phyloP scores from a whole-genome alignment of 2,113 vertebrate species.

The Phaethon lepturus region DNA sequence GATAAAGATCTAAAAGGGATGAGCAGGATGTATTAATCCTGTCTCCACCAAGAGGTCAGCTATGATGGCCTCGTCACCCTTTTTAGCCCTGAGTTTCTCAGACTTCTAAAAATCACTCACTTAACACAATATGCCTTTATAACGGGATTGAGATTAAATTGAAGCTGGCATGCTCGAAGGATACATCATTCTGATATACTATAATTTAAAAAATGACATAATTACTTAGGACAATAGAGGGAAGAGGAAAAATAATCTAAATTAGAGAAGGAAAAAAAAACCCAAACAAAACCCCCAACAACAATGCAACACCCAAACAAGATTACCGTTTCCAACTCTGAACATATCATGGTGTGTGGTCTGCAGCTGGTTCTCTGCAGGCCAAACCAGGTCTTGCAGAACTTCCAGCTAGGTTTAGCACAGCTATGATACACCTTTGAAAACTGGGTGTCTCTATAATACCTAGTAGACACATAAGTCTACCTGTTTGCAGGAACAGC shows the following conservation, averaged over 20 bases:
- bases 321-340: background rate
- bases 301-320: background rate
- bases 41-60: background rate
- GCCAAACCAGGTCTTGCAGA: background rate
- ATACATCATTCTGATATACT: background rate
- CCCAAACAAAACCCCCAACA: background rate
- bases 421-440: background rate
- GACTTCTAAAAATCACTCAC: background rate
- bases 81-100: background rate
- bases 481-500: background rate
- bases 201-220: background rate
- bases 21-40: background rate
- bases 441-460: background rate
- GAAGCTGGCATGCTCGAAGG: background rate
- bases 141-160: background rate
- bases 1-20: background rate
- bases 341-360: background rate
- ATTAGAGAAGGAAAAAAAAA: background rate
- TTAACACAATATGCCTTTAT: background rate
- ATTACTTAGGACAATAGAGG: background rate
- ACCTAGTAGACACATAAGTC: background rate
- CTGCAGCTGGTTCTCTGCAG: background rate
- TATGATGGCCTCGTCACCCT: background rate
- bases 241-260: background rate
- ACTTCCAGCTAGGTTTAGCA: background rate